phyloP scores from a whole-genome alignment of 1,140 invertebrate genomes.

The Bombyx mori region ASM3026992v2 NC_085116.1:15841001-15841500 shows the following conservation, averaged over 20 bases:
- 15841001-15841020: constrained; percentile 99
- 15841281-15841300: too few species aligned
- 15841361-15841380: too few species aligned
- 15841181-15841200: constrained; percentile 99
- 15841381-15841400: too few species aligned
- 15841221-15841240: constrained; percentile 99
- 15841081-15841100: constrained; percentile 98
- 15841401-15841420: too few species aligned
- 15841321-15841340: too few species aligned
- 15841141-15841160: constrained; percentile 98
- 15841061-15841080: constrained; percentile 98
- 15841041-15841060: constrained; percentile 99
- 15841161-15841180: constrained; percentile 98
- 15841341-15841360: too few species aligned
- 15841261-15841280: constrained; percentile 84
- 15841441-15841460: too few species aligned
- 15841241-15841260: constrained; percentile 99
- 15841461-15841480: too few species aligned
- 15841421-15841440: too few species aligned
- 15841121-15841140: constrained; percentile 98
- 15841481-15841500: too few species aligned
- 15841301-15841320: too few species aligned
- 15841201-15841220: constrained; percentile 98
- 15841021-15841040: constrained; percentile 99
- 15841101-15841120: constrained; percentile 99